These are phyloP conservation scores for Leptatherina wallacei DNA, from an alignment of 2,797 vertebrate species.

Conservation along the genomic window DNA sequence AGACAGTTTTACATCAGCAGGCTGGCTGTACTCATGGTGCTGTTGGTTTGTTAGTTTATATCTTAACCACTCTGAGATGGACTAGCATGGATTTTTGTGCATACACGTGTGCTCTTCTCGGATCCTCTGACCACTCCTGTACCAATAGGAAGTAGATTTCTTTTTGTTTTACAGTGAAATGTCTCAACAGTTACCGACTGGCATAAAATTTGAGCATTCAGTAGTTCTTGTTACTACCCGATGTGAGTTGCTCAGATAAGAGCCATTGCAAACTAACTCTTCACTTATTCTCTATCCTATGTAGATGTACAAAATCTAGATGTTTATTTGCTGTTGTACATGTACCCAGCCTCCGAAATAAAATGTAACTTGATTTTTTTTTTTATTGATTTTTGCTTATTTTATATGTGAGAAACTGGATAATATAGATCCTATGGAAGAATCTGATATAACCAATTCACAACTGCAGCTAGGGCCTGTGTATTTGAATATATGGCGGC, in stretches of 20 bases:
- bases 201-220: not conserved
- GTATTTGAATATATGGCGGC: too few species aligned
- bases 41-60: not conserved
- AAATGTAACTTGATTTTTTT: not conserved
- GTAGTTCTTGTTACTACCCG: not conserved
- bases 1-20: not conserved
- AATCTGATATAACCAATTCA: not conserved
- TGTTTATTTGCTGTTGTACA: not conserved
- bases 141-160: not conserved
- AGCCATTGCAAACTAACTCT: not conserved
- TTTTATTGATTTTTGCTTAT: not conserved
- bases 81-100: not conserved
- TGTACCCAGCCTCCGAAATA: not conserved
- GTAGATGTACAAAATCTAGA: not conserved
- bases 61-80: not conserved
- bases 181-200: constrained; percentile 1
- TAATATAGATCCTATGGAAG: not conserved
- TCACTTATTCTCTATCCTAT: not conserved
- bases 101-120: not conserved
- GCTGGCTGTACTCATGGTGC: not conserved
- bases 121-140: not conserved
- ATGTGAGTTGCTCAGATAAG: not conserved
- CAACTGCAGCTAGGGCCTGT: not conserved
- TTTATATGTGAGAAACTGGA: not conserved
- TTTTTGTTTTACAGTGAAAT: not conserved